Base-by-base conservation (phyloP, 2,113 vertebrate species). In the Burhinus bistriatus region DNA sequence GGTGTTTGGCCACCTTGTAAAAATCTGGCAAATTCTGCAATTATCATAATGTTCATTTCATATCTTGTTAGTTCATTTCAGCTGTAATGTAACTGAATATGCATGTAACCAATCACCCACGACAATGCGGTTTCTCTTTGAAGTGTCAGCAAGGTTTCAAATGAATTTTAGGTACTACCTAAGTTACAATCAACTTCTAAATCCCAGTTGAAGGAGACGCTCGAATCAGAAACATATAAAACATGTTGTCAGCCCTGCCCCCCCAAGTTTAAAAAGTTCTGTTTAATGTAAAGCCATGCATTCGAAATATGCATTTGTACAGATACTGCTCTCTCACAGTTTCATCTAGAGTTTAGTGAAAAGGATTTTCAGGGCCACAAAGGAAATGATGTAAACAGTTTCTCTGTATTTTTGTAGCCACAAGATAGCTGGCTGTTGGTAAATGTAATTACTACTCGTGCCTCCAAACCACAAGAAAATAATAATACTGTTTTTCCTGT, bases 401-500 rank as follows among this genome's bases (percentile, higher is more conserved):
- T 94, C 34, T 90, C 55, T 15, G 38, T 72, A 90, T 69, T 83
- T 76, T 58, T 90, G 81, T 36, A 94, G 79, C 94, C 95, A 93
- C 89, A 95, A 95, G 88, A 94, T 83, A 93, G 83, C 79, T 22
- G 20, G 81, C 87, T 77, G 23, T 70, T 95, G 95, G 94, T 95
- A 94, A 94, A 91, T 57, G 64, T 83, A 93, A 96, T 52, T 76
- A 83, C 89, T 87, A 76, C 54, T 87, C 4, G 2, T 89, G 68
- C 47, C 54, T 96, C 79, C 82, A 88, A 95, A 91, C 91, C 91
- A 83, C 64, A 84, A 87, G 88, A 96, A 95, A 96, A 94, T 79
- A 96, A 87, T 91, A 66, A 68, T 40, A 77, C 57, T 78, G 51
- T 66, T 96, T 73, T 77, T 85, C 79, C 90, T 87, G 73, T 61